Conservation (phyloP, 2,113 vertebrate species). For the Phylloscopus trochiloides region DNA sequence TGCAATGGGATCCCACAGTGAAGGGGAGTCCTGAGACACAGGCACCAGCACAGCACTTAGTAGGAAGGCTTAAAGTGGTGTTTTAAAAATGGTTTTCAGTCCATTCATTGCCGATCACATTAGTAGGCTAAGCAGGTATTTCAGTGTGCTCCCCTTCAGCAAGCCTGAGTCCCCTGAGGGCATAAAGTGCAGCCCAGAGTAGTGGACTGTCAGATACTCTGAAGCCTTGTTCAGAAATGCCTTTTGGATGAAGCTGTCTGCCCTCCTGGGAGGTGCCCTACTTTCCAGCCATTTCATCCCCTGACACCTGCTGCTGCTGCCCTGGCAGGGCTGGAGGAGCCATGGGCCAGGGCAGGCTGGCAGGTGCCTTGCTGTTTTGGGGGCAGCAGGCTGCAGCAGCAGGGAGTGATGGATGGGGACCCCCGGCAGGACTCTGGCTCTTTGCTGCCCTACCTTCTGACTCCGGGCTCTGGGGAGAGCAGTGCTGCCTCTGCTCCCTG, state of each 20-base stretch:
- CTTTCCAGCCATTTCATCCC: background rate
- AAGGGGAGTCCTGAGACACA: background rate
- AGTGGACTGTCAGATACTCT: background rate
- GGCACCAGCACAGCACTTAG: background rate
- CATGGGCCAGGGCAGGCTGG: background rate
- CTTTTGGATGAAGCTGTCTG: background rate
- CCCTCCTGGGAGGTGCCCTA: background rate
- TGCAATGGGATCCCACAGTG: rapidly evolving
- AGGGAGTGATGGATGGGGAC: background rate
- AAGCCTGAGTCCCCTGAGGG: background rate
- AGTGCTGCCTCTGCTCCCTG: background rate
- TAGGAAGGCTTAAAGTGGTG: background rate
- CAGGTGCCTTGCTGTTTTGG: background rate
- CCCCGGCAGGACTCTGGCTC: background rate
- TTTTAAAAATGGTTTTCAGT: background rate
- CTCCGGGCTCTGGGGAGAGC: rapidly evolving
- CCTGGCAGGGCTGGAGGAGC: background rate
- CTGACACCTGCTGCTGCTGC: background rate
- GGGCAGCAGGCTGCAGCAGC: background rate
- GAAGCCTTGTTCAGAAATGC: background rate
- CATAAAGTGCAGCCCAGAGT: background rate
- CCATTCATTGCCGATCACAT: background rate
- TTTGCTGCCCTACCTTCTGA: background rate
- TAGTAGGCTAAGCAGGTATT: background rate
- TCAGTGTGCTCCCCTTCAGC: background rate